Percentiles rank a stretch among this genome's conserved stretches.
Evolutionary conservation across 2,888 invertebrate species (phyloP).

Genomic region (Achlya flavicornis): DNA sequence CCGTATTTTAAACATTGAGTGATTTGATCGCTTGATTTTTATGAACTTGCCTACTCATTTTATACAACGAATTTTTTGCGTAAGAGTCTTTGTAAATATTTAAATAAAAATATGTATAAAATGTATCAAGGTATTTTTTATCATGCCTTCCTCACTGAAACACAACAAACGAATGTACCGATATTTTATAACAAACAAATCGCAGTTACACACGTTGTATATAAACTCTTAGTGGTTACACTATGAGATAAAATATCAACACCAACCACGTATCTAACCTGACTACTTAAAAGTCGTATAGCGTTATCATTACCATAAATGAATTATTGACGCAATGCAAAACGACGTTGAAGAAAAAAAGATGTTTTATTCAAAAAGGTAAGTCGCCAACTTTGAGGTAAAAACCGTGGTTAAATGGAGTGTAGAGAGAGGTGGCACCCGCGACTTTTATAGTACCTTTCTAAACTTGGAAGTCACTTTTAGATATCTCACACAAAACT

Average conservation of each 20-base stretch:
- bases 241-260: no score
- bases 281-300: not conserved
- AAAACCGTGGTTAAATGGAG: slow-evolving; percentile 39
- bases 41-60: slow-evolving; percentile 22
- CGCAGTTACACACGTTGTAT: no score
- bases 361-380: slow-evolving; percentile 55
- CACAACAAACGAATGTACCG: not conserved
- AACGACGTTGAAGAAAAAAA: slow-evolving; percentile 39
- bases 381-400: slow-evolving; percentile 30
- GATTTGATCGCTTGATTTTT: slow-evolving; percentile 2
- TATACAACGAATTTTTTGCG: slow-evolving; percentile 49
- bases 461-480: slow-evolving; percentile 11
- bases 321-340: slow-evolving; percentile 55
- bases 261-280: no score
- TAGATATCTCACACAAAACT: slow-evolving; percentile 12
- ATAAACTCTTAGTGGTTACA: no score
- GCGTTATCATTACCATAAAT: slow-evolving; percentile 47
- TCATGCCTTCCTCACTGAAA: not conserved
- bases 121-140: slow-evolving; percentile 10
- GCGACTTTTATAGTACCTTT: slow-evolving; percentile 12
- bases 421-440: slow-evolving; percentile 22
- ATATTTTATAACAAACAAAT: no score
- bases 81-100: slow-evolving; percentile 61
- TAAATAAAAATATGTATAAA: slow-evolving; percentile 37
- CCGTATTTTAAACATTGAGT: not conserved